Evolutionary conservation across 2,113 vertebrate species (phyloP), one percentile per base, ranked within the genome.

Genomic region (Paralichthys olivaceus): DNA sequence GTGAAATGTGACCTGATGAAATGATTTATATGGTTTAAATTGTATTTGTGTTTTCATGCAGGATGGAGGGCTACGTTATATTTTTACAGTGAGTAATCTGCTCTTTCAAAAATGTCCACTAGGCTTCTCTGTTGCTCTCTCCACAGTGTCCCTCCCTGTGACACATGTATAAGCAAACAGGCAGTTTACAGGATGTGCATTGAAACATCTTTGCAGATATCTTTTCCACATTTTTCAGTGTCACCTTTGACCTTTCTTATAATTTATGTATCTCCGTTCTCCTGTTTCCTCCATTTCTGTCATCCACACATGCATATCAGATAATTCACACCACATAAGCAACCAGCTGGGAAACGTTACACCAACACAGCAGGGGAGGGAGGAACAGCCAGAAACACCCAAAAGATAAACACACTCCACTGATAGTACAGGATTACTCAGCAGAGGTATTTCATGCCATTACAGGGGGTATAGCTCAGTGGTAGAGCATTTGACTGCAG

Each of bases 401-500:
- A n/a, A 3, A 53, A 40, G 37, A 12, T 13, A 40, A 40, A 40
- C 37, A 40, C 37, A 40, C 12, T 40, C 12, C 37, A 13, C 9
- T 13, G 37, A 13, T 40, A 4, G 12, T 12, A 40, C 2, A 0
- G 12, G 12, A 40, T 13, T 12, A 2, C 0, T 1, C 0, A 13
- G 2, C 12, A 40, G 37, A 12, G 7, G 32, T 8, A 49, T 0
- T 17, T 0, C 19, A 1, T 19, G 4, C 13, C 29, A 13, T n/a
- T 19, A 63, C 3, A 60, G 29, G 95, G 95, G 95, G 95, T 96
- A 95, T 95, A 96, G 95, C 94, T 96, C 95, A 96, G 95, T 95
- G 94, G 95, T 93, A 96, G 96, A 96, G 95, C 96, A 96, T 96
- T 96, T 96, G 95, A 96, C 95, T 96, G 95, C 94, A 96, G 94